A percentile compares a stretch with the other conserved stretches of the same genome.
phyloP scores from a whole-genome alignment of 2,888 invertebrate genomes.

The Lycocerus yunnanus region DNA sequence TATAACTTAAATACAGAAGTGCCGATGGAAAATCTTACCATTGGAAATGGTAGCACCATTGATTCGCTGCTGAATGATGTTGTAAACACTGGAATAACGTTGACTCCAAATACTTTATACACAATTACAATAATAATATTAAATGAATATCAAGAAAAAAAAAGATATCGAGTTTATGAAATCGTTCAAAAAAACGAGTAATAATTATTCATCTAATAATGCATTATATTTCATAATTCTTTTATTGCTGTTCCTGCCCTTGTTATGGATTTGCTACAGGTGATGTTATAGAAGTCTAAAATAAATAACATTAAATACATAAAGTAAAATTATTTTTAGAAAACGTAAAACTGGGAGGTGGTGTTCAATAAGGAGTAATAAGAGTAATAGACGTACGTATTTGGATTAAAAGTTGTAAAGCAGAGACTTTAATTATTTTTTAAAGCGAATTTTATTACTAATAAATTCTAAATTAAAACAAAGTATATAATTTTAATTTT shows the following conservation, averaged over 20 bases:
- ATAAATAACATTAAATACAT: not conserved
- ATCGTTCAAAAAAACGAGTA: not conserved
- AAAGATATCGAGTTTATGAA: not conserved
- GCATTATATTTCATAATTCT: constrained; percentile 24
- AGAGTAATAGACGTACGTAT: not conserved
- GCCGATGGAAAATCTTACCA: not conserved
- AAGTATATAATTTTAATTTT: no score
- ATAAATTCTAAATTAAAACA: no score
- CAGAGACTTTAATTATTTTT: no score
- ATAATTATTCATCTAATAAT: not conserved
- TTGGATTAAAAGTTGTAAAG: not conserved
- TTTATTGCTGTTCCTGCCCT: constrained; percentile 21
- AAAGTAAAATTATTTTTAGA: not conserved
- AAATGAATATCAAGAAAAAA: not conserved
- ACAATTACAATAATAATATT: not conserved
- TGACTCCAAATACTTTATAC: not conserved
- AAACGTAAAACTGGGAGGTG: not conserved
- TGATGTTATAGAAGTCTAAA: constrained; percentile 6
- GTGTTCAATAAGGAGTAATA: not conserved
- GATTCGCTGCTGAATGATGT: no score
- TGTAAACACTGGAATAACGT: no score
- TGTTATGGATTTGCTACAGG: constrained; percentile 12
- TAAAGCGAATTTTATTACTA: no score
- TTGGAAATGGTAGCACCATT: not conserved
- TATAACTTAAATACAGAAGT: not conserved